Percentiles rank a stretch among this genome's conserved stretches.
Evolutionary conservation across 2,888 invertebrate genomes (phyloP).

Genomic region (Rhynchonema sp.): DNA sequence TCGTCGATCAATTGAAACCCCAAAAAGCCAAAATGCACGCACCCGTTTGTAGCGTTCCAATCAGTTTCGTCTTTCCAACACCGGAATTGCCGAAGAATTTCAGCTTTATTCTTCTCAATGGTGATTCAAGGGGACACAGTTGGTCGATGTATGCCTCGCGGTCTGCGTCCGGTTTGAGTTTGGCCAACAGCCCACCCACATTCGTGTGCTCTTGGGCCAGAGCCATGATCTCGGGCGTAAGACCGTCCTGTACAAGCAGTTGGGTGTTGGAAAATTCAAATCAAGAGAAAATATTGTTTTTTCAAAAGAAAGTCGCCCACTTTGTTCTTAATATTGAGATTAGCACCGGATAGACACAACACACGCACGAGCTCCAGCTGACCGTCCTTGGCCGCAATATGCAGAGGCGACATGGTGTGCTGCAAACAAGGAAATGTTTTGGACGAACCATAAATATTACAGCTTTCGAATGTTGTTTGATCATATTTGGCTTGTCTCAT

Average conservation of each 20-base stretch:
- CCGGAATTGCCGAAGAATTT: constrained; percentile 51
- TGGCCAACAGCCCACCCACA: constrained; percentile 47
- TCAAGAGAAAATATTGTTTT: neutral
- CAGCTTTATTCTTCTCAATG: constrained; percentile 41
- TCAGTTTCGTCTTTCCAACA: constrained; percentile 49
- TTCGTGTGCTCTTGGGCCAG: constrained; percentile 50
- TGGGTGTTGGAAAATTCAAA: neutral
- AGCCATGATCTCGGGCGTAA: constrained; percentile 55
- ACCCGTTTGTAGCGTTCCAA: constrained; percentile 47
- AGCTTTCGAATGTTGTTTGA: too few species aligned
- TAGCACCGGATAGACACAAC: constrained; percentile 49
- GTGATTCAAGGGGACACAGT: constrained; percentile 29
- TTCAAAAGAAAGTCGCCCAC: constrained; percentile 7
- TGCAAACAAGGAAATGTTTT: too few species aligned
- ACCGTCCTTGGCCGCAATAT: constrained; percentile 50
- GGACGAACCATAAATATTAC: too few species aligned
- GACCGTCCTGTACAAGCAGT: constrained; percentile 38
- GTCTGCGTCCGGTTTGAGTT: constrained; percentile 40
- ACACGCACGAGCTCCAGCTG: constrained; percentile 49
- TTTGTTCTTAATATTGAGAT: constrained; percentile 23
- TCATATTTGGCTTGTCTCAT: too few species aligned
- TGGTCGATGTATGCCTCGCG: constrained; percentile 43
- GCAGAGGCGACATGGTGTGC: constrained; percentile 39
- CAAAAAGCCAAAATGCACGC: too few species aligned
- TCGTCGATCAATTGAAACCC: too few species aligned